Evolutionary conservation across 2,888 invertebrate genomes (phyloP).

Genomic region (Chrysina gloriosa): DNA sequence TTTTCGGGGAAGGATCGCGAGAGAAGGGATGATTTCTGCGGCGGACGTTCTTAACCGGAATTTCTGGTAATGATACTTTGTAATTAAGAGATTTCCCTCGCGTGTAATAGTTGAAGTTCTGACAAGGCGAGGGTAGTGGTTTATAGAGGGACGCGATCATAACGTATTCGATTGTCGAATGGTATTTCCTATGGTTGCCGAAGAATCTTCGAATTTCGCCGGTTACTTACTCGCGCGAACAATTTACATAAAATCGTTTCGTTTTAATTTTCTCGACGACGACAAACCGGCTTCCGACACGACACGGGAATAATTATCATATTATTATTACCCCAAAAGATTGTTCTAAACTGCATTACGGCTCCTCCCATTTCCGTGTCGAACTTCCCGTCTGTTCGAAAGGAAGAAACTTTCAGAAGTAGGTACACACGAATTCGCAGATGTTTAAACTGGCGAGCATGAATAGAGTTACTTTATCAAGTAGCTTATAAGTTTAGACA

Average conservation of each 20-base stretch:
- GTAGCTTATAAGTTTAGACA: constrained; percentile 33
- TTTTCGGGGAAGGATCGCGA: background rate
- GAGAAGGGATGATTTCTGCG: background rate
- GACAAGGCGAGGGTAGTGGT: background rate
- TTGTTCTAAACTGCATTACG: background rate
- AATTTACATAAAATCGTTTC: too few species aligned
- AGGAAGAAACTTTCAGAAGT: constrained; percentile 13
- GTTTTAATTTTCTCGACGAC: too few species aligned
- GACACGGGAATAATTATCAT: too few species aligned
- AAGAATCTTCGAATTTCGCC: background rate
- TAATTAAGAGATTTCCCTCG: constrained; percentile 8
- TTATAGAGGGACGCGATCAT: too few species aligned
- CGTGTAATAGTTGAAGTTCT: background rate
- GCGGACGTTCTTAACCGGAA: background rate
- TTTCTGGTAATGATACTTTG: constrained; percentile 6
- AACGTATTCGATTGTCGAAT: too few species aligned
- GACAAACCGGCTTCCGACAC: too few species aligned
- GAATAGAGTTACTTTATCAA: constrained; percentile 29
- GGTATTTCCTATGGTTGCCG: background rate
- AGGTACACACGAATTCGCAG: constrained; percentile 18
- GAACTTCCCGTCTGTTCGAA: background rate
- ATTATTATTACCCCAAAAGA: too few species aligned
- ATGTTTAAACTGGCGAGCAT: constrained; percentile 22
- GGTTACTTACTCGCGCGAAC: too few species aligned
- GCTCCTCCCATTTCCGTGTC: background rate